A percentile compares a stretch with the other conserved stretches of the same genome.
Conservation (phyloP, 2,113 vertebrate species). For the Calonectris borealis region DNA sequence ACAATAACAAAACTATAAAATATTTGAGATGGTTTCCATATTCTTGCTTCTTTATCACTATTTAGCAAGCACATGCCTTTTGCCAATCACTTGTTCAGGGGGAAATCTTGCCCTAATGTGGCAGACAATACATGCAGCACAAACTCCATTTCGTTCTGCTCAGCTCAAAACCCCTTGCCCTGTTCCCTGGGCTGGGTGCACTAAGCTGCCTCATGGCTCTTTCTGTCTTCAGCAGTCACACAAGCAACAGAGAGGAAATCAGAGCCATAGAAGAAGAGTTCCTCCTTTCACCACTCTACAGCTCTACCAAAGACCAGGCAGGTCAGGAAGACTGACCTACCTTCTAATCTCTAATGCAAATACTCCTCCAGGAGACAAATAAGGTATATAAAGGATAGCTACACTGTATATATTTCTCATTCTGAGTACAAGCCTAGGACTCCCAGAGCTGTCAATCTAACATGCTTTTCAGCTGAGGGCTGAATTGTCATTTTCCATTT, state of each 20-base stretch:
- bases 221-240: neutral
- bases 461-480: neutral
- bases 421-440: neutral
- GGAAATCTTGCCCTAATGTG: neutral
- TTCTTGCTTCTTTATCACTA: neutral
- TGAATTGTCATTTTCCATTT: conserved; percentile 31
- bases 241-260: neutral
- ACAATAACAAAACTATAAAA: neutral
- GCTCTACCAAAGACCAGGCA: neutral
- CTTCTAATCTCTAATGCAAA: conserved; percentile 11
- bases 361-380: neutral
- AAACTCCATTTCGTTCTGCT: neutral
- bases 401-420: neutral
- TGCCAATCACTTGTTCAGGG: neutral
- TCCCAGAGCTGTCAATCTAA: conserved; percentile 19
- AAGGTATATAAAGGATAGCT: neutral
- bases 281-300: neutral
- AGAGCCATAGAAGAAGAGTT: neutral
- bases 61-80: neutral
- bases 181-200: neutral
- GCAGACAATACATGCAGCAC: neutral
- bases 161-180: neutral
- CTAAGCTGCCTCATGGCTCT: neutral
- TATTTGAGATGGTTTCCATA: neutral
- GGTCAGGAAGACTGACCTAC: neutral